Conservation (phyloP, 2,888 invertebrate species). For the Rhynchonema sp. region DNA sequence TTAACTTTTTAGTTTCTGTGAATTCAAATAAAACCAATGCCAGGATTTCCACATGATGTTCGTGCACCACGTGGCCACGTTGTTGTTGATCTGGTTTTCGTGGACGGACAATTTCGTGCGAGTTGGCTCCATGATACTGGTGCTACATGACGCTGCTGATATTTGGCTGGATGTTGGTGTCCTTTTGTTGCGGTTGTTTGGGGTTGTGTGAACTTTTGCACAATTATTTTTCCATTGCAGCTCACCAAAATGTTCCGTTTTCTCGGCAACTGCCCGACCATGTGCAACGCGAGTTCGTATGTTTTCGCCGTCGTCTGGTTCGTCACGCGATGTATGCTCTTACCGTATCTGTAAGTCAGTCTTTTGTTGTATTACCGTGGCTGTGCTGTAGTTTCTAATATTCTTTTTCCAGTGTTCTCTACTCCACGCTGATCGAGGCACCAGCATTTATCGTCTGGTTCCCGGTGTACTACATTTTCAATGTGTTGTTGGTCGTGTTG, state of each 20-base stretch:
- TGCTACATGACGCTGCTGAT: conserved; percentile 31
- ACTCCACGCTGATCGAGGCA: conserved; percentile 42
- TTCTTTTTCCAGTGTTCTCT: not conserved
- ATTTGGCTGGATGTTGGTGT: conserved; percentile 23
- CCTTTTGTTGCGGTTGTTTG: not conserved
- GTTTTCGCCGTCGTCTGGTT: not conserved
- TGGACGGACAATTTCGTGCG: conserved; percentile 75
- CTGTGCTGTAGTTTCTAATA: not conserved
- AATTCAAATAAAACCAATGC: not conserved
- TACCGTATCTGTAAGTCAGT: not conserved
- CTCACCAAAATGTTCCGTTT: not conserved
- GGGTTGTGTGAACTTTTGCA: not conserved
- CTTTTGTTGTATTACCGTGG: not conserved
- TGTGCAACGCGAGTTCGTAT: not conserved
- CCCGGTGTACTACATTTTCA: conserved; percentile 67
- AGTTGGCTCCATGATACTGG: conserved; percentile 59
- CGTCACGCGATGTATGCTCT: not conserved
- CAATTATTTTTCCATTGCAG: not conserved
- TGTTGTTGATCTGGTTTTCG: conserved; percentile 64
- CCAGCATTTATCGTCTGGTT: conserved; percentile 9
- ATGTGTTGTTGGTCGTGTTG: conserved; percentile 54
- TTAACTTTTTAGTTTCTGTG: not conserved
- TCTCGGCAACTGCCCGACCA: not conserved
- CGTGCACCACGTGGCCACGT: conserved; percentile 82
- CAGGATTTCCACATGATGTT: conserved; percentile 84